Evolutionary conservation across 2,113 vertebrate species (phyloP).

Genomic region (Panurus biarmicus): DNA sequence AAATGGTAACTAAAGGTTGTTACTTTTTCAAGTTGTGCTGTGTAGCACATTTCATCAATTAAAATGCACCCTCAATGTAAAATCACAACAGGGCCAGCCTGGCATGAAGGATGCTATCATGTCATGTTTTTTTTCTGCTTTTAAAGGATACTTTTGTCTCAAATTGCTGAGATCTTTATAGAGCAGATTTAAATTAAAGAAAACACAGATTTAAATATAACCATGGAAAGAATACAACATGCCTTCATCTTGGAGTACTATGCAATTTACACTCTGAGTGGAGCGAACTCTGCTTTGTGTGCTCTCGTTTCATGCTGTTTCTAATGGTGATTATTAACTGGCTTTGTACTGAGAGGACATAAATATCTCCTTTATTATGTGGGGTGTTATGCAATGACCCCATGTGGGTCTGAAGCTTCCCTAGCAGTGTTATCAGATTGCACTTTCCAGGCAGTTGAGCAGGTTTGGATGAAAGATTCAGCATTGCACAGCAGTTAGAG

Average conservation of each 20-base stretch:
- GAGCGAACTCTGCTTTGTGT: conserved; percentile 23
- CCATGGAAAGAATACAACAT: conserved; percentile 17
- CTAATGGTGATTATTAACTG: conserved; percentile 32
- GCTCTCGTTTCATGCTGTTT: neutral
- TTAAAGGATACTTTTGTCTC: conserved; percentile 64
- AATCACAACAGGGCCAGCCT: conserved; percentile 72
- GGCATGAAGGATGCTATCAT: conserved; percentile 67
- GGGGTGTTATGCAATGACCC: neutral
- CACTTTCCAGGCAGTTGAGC: neutral
- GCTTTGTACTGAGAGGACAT: conserved; percentile 18
- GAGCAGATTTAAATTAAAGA: conserved; percentile 52
- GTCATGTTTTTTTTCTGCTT: conserved; percentile 43
- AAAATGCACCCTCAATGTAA: conserved; percentile 72
- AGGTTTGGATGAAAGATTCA: neutral
- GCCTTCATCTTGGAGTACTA: neutral
- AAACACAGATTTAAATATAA: conserved; percentile 57
- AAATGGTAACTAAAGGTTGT: conserved; percentile 75
- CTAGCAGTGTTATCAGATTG: neutral
- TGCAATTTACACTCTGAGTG: conserved; percentile 15
- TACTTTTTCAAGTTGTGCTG: conserved; percentile 71
- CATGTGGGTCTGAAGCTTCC: neutral
- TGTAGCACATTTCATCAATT: conserved; percentile 75
- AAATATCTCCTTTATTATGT: conserved; percentile 27
- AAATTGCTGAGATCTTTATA: conserved; percentile 44
- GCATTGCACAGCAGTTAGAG: neutral